Evolutionary conservation across 2,888 invertebrate species (phyloP), one percentile per base, ranked within the genome.

Genomic region (Aleiodes leptofemur): DNA sequence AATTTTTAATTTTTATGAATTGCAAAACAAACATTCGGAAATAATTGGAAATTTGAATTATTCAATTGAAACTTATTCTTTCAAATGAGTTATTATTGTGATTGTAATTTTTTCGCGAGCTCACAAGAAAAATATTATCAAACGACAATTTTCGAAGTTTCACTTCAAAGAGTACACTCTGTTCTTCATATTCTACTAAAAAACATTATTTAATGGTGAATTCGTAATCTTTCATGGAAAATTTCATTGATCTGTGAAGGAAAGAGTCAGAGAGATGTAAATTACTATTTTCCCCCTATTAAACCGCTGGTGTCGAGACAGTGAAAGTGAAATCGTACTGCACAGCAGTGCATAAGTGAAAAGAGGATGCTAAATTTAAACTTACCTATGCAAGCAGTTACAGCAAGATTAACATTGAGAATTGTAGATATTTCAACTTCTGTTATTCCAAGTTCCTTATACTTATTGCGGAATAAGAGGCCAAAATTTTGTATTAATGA

Each of bases 401-500:
- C 91, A 48, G 95, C 94, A 29, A 93, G 91, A 90, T 94, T 93
- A 83, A 94, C 91, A 89, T 95, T 95, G 85, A 94, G 93, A 82
- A 95, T 92, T 69, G 94, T 93, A 38, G 94, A 94, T 43, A 93
- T 93, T 90, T 95, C 91, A 6, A 94, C 92, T 81, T 92, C 92
- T 83, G 91, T 90, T 86, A 95, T 91, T 77, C 92, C 93, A 75
- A 95, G 90, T 3, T 90, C 87, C 4, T 89, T 82, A 81, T 95
- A 92, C 81, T 92, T 92, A 81, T 93, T 93, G 16, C 93, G 92
- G 86, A 94, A 95, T 74, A 95, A 90, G 34, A 95, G 91, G 0
- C 94, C 95, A 83, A 95, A 95, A 84, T 94, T 94, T 88, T 95
- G 95, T 74, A 94, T 90, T 82, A 94, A 90, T 4, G 94, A 93